A percentile compares a stretch with the other conserved stretches of the same genome.
Conservation (phyloP, 2,797 vertebrate genomes). For the Melanotaenia nigrans region DNA sequence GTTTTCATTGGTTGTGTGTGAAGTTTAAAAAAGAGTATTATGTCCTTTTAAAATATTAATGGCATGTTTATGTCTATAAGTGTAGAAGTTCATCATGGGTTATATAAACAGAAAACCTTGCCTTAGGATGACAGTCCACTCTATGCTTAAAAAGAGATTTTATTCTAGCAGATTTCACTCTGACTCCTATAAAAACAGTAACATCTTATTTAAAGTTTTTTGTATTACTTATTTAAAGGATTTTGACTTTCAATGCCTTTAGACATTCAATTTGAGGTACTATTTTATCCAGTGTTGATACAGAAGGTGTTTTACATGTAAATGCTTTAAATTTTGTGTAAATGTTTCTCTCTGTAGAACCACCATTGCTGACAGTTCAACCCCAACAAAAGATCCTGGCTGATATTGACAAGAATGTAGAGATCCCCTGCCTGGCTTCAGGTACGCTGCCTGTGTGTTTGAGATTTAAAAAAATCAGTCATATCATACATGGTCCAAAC, state of each 20-base stretch:
- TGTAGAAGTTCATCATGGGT: constrained; percentile 45
- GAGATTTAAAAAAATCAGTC: neutral
- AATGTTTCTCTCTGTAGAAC: constrained; percentile 77
- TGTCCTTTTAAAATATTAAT: constrained; percentile 38
- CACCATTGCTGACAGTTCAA: constrained; percentile 86
- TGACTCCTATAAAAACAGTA: neutral
- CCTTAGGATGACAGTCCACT: constrained; percentile 32
- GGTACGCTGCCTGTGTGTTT: constrained; percentile 73
- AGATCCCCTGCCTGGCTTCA: constrained; percentile 88
- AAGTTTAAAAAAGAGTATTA: constrained; percentile 39
- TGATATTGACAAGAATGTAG: constrained; percentile 87
- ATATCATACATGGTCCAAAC: neutral
- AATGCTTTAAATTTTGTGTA: constrained; percentile 1
- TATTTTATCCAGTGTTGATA: constrained; percentile 9
- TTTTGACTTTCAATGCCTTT: neutral
- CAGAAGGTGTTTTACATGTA: constrained; percentile 6
- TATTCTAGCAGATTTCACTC: constrained; percentile 5
- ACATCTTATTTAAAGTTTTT: neutral
- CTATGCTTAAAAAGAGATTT: constrained; percentile 27
- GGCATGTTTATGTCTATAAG: constrained; percentile 42
- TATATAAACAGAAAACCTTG: constrained; percentile 39
- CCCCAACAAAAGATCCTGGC: constrained; percentile 84
- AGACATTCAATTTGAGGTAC: neutral
- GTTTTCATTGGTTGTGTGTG: constrained; percentile 33
- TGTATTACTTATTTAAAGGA: neutral